Conservation (phyloP, 2,797 vertebrate species). For the Fringilla coelebs region DNA sequence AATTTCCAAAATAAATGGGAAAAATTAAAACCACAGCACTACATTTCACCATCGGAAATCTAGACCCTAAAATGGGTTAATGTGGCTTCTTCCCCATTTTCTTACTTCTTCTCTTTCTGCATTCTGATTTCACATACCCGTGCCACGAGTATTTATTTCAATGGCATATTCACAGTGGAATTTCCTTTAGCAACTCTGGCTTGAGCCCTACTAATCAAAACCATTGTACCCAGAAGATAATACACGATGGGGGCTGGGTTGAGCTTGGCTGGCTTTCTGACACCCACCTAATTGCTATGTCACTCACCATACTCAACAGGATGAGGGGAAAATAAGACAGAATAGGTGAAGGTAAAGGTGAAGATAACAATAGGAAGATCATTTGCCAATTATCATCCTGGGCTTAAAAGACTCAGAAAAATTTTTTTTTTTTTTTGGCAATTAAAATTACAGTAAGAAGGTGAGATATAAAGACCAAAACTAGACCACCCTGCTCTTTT, state of each 20-base stretch:
- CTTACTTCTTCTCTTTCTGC: not conserved
- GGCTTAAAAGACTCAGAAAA: not conserved
- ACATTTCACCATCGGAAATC: not conserved
- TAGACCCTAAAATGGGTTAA: not conserved
- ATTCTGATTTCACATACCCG: not conserved
- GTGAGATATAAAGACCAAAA: not conserved
- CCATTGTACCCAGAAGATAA: not conserved
- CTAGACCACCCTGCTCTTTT: not conserved
- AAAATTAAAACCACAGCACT: not conserved
- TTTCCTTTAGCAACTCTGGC: not conserved
- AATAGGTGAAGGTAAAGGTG: not conserved
- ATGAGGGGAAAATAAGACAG: not conserved
- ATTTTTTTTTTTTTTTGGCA: not conserved
- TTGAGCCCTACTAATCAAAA: not conserved
- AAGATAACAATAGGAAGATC: not conserved
- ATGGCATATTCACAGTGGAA: not conserved
- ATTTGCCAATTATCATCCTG: not conserved
- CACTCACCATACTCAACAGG: fast-evolving
- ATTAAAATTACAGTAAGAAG: not conserved
- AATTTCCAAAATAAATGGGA: not conserved
- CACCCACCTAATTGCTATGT: fast-evolving
- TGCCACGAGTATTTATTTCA: not conserved
- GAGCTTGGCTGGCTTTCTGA: not conserved
- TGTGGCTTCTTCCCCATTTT: not conserved
- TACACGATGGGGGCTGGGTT: not conserved